Evolutionary conservation across 2,888 invertebrate genomes (phyloP).

Genomic region (Phalera bucephala): DNA sequence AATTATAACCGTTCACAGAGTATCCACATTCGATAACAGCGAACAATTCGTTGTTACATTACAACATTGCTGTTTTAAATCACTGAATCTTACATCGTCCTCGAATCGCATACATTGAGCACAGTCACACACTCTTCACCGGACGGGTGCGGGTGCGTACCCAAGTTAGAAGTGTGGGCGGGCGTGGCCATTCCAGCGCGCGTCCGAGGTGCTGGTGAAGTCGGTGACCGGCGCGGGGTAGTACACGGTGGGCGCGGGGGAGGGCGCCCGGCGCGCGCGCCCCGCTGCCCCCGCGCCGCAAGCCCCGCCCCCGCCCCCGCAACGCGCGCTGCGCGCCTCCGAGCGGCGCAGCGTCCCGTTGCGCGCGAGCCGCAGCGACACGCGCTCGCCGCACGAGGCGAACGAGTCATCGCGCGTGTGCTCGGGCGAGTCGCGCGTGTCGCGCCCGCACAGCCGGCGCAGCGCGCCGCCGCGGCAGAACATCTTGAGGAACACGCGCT

Average conservation of each 20-base stretch:
- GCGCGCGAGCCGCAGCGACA: constrained; percentile 84
- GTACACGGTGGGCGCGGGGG: constrained; percentile 57
- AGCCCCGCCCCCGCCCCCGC: constrained; percentile 13
- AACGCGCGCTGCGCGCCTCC: constrained; percentile 36
- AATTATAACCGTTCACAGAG: no score
- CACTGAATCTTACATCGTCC: no score
- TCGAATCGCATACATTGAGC: no score
- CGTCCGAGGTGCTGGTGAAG: constrained; percentile 33
- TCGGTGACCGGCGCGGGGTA: constrained; percentile 57
- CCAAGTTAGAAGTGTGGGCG: no score
- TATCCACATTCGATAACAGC: no score
- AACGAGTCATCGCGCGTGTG: constrained; percentile 91
- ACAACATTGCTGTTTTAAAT: no score
- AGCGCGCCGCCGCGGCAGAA: constrained; percentile 85
- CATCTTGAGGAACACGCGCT: constrained; percentile 91
- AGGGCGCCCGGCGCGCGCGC: constrained; percentile 35
- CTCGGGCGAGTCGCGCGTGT: constrained; percentile 84
- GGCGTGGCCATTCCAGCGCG: constrained; percentile 52
- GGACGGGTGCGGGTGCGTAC: no score
- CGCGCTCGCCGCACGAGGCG: constrained; percentile 90
- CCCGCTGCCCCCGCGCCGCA: constrained; percentile 20
- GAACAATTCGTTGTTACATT: no score
- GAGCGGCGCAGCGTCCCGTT: constrained; percentile 68
- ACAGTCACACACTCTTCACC: no score
- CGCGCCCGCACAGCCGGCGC: constrained; percentile 67